phyloP scores from a whole-genome alignment of 2,888 invertebrate species.

The Branchellion lobata region DNA sequence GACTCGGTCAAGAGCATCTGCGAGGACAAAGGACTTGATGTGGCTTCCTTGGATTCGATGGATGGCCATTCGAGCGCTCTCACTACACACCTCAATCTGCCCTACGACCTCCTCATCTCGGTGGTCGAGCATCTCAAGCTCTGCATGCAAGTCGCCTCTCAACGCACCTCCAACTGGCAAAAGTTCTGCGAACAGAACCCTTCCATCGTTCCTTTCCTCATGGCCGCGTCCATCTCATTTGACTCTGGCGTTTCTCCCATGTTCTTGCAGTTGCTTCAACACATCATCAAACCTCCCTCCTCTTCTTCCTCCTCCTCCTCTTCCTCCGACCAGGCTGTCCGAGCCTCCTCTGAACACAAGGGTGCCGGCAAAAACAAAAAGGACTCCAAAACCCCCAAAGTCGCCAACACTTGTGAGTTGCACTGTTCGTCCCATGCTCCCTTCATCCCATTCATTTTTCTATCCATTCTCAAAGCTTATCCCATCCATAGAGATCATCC shows the following conservation, averaged over 20 bases:
- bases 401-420: background rate
- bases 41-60: conserved; percentile 37
- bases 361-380: background rate
- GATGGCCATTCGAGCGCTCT: background rate
- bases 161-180: conserved; percentile 93
- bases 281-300: conserved; percentile 69
- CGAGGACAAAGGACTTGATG: conserved; percentile 55
- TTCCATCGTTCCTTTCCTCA: conserved; percentile 75
- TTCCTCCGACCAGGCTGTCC: conserved; percentile 66
- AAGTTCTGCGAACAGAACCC: conserved; percentile 62
- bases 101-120: conserved; percentile 32
- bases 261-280: conserved; percentile 83
- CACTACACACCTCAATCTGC: conserved; percentile 65
- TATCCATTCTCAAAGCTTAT: too few species aligned
- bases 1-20: conserved; percentile 59
- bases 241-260: conserved; percentile 88
- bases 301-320: too few species aligned
- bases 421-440: too few species aligned
- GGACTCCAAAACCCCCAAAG: background rate
- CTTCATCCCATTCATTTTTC: too few species aligned
- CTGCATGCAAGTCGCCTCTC: conserved; percentile 86
- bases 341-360: conserved; percentile 7
- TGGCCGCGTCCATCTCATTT: conserved; percentile 76
- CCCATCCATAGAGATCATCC: too few species aligned
- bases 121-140: conserved; percentile 84